Conservation (phyloP, 2,888 invertebrate genomes). For the Dyspetes luteomarginatus region DNA sequence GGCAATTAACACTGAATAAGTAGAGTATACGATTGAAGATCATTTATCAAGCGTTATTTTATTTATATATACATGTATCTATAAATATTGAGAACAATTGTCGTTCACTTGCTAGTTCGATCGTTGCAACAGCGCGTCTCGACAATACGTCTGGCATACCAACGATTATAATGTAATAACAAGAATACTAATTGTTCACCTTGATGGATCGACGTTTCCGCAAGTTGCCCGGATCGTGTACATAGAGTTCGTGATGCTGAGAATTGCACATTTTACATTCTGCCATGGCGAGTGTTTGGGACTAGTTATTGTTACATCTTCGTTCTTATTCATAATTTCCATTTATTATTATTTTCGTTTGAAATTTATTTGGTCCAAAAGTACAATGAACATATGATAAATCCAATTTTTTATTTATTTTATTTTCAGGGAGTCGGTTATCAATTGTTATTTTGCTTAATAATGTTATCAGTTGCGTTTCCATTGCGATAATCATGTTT, state of each 20-base stretch:
- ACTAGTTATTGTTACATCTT: no score
- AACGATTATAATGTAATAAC: neutral
- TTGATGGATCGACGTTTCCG: neutral
- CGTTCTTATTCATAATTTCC: no score
- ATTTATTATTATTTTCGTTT: no score
- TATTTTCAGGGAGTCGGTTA: no score
- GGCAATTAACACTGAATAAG: neutral
- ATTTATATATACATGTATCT: neutral
- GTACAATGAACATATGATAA: no score
- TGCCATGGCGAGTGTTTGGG: no score
- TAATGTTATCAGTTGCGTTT: no score
- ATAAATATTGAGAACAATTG: neutral
- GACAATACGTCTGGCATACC: neutral
- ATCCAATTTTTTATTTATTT: no score
- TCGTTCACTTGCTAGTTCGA: neutral
- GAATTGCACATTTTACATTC: neutral
- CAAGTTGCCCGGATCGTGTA: neutral
- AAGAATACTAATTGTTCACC: conserved; percentile 6
- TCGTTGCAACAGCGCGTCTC: neutral
- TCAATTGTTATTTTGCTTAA: no score
- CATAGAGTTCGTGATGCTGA: conserved; percentile 3
- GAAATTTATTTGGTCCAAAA: no score
- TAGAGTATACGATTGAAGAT: neutral
- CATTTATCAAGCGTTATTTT: neutral
- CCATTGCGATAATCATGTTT: no score